These are phyloP conservation scores for Drosophila miranda DNA, from an alignment of 1,140 invertebrate genomes.

Conservation along the genomic window DNA sequence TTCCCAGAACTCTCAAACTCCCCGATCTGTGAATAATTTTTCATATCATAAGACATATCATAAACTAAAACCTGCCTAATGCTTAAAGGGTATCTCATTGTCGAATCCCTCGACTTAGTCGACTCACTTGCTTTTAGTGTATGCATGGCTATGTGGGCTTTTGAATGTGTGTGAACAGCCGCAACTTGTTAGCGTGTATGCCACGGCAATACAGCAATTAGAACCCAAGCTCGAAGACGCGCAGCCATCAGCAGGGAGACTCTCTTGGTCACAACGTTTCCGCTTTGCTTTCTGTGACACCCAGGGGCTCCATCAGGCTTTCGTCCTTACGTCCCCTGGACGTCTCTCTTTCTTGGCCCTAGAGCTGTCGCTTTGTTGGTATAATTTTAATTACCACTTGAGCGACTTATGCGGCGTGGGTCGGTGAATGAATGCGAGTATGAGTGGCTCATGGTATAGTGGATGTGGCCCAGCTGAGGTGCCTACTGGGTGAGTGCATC, in stretches of 20 bases:
- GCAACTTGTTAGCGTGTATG: conserved; percentile 63
- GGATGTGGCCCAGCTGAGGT: conserved; percentile 13
- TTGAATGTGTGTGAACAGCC: conserved; percentile 13
- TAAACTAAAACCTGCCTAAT: neutral
- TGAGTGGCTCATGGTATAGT: neutral
- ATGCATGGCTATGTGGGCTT: too few species aligned
- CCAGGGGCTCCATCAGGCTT: conserved; percentile 13
- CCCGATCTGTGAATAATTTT: too few species aligned
- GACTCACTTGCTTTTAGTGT: too few species aligned
- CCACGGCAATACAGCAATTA: conserved; percentile 5
- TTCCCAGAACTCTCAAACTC: too few species aligned
- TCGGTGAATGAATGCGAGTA: conserved; percentile 11
- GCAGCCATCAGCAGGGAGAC: conserved; percentile 25
- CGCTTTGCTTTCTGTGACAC: conserved; percentile 63
- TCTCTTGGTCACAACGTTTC: conserved; percentile 41
- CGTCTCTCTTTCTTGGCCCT: conserved; percentile 8
- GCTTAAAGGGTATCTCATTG: too few species aligned
- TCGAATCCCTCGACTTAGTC: too few species aligned
- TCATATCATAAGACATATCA: neutral
- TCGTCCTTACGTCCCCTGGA: neutral
- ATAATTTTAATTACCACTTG: conserved; percentile 80
- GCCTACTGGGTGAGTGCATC: conserved; percentile 10
- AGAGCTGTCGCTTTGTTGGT: conserved; percentile 36
- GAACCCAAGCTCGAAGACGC: conserved; percentile 1
- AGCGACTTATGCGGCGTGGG: conserved; percentile 31